A percentile compares a stretch with the other conserved stretches of the same genome.
Conservation (phyloP, 2,113 vertebrate species). For the Macroglossus sobrinus region DNA sequence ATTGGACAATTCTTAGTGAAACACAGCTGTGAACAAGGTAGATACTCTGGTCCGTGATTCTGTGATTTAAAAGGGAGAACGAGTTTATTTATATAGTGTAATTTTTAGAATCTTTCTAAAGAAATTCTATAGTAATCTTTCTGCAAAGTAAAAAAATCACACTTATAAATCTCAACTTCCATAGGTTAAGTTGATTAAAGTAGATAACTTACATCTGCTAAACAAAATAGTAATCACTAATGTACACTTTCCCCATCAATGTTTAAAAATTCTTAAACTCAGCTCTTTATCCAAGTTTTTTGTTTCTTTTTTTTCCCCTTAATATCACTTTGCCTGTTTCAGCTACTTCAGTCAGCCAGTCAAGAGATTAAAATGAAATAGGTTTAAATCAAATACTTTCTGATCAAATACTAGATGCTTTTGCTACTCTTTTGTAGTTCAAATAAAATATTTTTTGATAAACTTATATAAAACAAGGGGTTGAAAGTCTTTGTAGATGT, state of each 20-base stretch:
- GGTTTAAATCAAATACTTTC: not conserved
- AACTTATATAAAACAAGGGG: slow-evolving; percentile 14
- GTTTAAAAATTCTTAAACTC: not conserved
- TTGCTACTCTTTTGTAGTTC: not conserved
- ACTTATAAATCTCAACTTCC: slow-evolving; percentile 8
- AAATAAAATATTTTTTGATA: not conserved
- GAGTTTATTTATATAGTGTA: not conserved
- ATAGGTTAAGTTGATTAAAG: not conserved
- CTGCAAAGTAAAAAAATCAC: slow-evolving; percentile 3
- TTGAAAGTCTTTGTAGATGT: not conserved
- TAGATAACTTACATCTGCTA: not conserved
- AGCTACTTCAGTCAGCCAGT: not conserved
- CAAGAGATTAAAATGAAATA: not conserved
- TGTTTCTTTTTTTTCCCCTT: not conserved
- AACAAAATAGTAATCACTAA: not conserved
- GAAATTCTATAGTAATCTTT: slow-evolving; percentile 5
- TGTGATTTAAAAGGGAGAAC: not conserved
- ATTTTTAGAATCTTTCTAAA: not conserved
- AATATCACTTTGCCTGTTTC: not conserved
- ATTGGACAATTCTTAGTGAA: not conserved
- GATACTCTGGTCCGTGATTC: not conserved
- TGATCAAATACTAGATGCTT: not conserved
- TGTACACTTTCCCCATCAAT: not conserved
- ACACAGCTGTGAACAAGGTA: not conserved
- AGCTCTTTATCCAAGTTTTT: not conserved